Conservation (phyloP, 2,888 invertebrate genomes). For the Drosophila cracens region DNA sequence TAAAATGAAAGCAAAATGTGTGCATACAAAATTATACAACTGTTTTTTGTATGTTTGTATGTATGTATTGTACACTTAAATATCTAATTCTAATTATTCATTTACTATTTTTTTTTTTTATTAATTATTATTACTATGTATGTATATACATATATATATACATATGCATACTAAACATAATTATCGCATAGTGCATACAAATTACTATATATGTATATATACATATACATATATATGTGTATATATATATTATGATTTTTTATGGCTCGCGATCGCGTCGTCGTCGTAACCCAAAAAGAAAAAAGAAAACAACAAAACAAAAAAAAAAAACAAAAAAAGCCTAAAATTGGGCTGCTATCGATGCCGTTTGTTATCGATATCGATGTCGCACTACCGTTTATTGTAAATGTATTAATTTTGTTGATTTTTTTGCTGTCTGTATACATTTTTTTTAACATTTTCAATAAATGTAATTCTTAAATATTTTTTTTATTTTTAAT, state of each 20-base stretch:
- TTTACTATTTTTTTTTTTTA: conserved; percentile 52
- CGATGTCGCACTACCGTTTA: conserved; percentile 76
- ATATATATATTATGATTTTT: conserved; percentile 18
- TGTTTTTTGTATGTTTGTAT: conserved; percentile 56
- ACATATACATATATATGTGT: conserved; percentile 15
- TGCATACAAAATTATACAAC: conserved; percentile 56
- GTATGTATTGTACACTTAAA: conserved; percentile 48
- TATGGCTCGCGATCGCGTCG: conserved; percentile 45
- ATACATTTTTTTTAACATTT: conserved; percentile 81
- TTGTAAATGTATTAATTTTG: conserved; percentile 81
- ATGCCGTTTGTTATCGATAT: conserved; percentile 72
- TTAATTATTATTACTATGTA: conserved; percentile 32
- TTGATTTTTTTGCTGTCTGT: conserved; percentile 81
- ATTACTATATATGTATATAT: conserved; percentile 22
- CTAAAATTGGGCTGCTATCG: conserved; percentile 45
- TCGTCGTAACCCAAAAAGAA: conserved; percentile 50
- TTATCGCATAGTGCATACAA: conserved; percentile 64
- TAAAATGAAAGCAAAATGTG: conserved; percentile 26
- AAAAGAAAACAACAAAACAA: conserved; percentile 6
- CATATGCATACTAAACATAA: conserved; percentile 62
- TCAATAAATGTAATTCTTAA: conserved; percentile 81
- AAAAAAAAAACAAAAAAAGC: conserved; percentile 14
- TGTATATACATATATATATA: conserved; percentile 30
- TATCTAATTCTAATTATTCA: conserved; percentile 51
- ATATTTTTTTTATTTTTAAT: conserved; percentile 48